These are phyloP conservation scores for Pristionchus fissidentatus DNA, from an alignment of 2,888 invertebrate species.

Conservation along the genomic window DNA sequence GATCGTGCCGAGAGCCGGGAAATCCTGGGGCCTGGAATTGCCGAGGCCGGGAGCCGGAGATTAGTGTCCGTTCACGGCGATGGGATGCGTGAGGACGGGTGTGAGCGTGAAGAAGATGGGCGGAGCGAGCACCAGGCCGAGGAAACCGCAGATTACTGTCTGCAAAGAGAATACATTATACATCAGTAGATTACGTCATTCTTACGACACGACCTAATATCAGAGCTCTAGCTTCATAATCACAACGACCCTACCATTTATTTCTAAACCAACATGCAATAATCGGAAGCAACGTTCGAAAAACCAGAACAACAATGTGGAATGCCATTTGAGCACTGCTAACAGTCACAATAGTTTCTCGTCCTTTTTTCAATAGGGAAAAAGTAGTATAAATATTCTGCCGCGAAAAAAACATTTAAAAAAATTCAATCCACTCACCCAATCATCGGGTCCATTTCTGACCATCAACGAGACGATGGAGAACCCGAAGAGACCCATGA, in stretches of 20 bases:
- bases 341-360: not conserved
- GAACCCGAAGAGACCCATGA: constrained; percentile 8
- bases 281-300: too few species aligned
- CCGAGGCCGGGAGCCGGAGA: not conserved
- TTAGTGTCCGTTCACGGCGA: constrained; percentile 52
- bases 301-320: too few species aligned
- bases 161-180: not conserved
- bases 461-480: not conserved
- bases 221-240: too few species aligned
- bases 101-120: constrained; percentile 66
- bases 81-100: constrained; percentile 64
- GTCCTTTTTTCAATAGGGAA: not conserved
- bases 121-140: constrained; percentile 63
- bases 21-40: not conserved
- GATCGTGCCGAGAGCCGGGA: not conserved
- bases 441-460: constrained; percentile 49
- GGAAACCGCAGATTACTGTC: constrained; percentile 9
- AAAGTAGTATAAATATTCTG: not conserved
- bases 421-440: constrained; percentile 43
- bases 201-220: not conserved
- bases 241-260: too few species aligned
- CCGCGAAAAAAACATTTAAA: constrained; percentile 50
- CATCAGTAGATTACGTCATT: not conserved
- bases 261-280: too few species aligned
- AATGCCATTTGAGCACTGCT: not conserved